A percentile compares a stretch with the other conserved stretches of the same genome.
Conservation (phyloP, 2,888 invertebrate genomes). For the Acrobasis repandana region DNA sequence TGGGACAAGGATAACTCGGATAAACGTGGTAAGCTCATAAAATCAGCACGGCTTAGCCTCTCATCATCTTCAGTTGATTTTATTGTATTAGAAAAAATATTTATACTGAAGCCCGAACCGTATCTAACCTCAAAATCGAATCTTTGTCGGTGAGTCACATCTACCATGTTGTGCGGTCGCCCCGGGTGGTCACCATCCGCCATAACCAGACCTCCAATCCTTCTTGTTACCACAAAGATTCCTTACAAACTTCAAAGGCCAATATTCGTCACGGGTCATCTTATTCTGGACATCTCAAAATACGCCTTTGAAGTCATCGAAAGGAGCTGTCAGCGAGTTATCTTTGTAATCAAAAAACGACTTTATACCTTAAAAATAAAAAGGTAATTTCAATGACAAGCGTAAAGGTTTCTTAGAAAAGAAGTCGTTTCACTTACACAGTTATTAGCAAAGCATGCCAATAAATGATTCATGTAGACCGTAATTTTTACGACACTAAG, state of each 20-base stretch:
- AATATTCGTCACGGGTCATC: slow-evolving; percentile 21
- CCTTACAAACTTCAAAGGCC: slow-evolving; percentile 7
- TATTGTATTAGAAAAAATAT: not conserved
- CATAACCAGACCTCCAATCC: slow-evolving; percentile 35
- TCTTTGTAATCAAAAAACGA: not conserved
- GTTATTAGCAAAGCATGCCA: slow-evolving; percentile 18
- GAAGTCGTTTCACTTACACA: slow-evolving; percentile 2
- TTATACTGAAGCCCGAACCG: not conserved
- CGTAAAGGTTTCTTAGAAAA: slow-evolving; percentile 11
- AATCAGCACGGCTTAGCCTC: no score
- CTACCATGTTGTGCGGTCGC: slow-evolving; percentile 57
- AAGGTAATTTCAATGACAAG: not conserved
- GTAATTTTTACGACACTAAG: not conserved
- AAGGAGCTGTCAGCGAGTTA: slow-evolving; percentile 16
- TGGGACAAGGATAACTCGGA: no score
- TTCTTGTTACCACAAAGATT: not conserved
- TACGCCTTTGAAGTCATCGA: slow-evolving; percentile 19
- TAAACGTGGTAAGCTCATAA: no score
- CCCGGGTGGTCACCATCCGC: slow-evolving; percentile 64
- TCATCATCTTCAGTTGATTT: no score
- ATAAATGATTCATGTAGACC: slow-evolving; percentile 16
- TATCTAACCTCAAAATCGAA: slow-evolving; percentile 36
- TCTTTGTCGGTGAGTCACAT: slow-evolving; percentile 58
- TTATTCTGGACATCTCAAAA: slow-evolving; percentile 6
- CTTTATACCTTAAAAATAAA: slow-evolving; percentile 3